Conservation (phyloP, 2,113 vertebrate species). For the Neotragus moschatus region DNA sequence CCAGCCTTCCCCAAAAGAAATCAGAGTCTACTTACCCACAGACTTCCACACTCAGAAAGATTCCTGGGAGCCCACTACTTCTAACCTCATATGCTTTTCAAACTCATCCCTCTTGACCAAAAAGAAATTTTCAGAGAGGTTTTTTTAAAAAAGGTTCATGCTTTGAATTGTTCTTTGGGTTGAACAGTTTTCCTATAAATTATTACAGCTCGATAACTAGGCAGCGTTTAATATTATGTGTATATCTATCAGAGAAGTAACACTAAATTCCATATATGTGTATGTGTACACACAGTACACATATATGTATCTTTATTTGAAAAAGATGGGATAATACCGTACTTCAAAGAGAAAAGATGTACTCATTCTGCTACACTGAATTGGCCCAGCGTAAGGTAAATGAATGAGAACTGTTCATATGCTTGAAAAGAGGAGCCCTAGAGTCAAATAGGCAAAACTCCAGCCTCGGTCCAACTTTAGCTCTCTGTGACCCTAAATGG, state of each 20-base stretch:
- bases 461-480: neutral
- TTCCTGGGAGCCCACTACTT: neutral
- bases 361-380: neutral
- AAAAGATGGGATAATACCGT: neutral
- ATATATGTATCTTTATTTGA: neutral
- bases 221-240: neutral
- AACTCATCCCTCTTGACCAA: neutral
- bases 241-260: neutral
- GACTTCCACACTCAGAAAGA: neutral
- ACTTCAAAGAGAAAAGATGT: neutral
- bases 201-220: neutral
- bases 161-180: conserved; percentile 6
- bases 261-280: neutral
- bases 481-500: neutral
- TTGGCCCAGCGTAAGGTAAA: neutral
- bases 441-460: neutral
- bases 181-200: neutral
- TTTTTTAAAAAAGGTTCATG: neutral
- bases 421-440: neutral
- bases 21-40: neutral
- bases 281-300: neutral
- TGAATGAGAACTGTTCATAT: neutral
- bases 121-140: neutral
- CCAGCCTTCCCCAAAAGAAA: neutral
- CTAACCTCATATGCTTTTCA: neutral